Base-by-base conservation (phyloP, 2,888 invertebrate genomes). In the Drosophila vallismaia region DNA sequence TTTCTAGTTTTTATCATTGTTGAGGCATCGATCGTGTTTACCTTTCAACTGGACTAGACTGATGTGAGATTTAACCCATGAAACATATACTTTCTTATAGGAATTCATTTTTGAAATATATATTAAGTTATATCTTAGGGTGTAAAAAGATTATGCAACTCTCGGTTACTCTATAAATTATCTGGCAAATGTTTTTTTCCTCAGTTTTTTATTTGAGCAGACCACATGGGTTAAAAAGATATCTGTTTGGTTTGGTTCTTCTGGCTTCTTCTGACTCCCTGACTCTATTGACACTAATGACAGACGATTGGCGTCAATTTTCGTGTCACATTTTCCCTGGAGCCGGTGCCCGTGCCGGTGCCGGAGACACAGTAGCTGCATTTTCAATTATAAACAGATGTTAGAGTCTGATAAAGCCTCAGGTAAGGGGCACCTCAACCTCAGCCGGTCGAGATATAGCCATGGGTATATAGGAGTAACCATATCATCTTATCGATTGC, bases 331-430 rank as follows among this genome's bases (percentile, higher is more conserved):
- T 74, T 67, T 67, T 51, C 71, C 63, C 52, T 33, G 52, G n/a
- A 33, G 19, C 19, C 19, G 19, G 2, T 19, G 19, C 19, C 19
- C 2, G 45, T 54, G 55, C 54, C 72, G 67, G 19, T 19, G 76
- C 10, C 51, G 29, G 66, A 36, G 66, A 64, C 66, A 78, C 89
- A 86, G 90, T 89, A 89, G 90, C 89, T 89, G 90, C 85, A 85
- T 89, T 89, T 84, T 83, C 89, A 89, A 90, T 89, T 90, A 88
- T 79, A 82, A 90, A 88, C 90, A 89, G 86, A 89, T 89, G 89
- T 90, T 76, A 89, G 86, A 63, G 63, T 40, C 60, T 80, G 89
- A 89, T 89, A 89, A 85, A 80, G 56, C 71, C 52, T 46, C 71
- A 38, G 29, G 48, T 44, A n/a, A 24, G 28, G 45, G 12, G n/a